phyloP scores from a whole-genome alignment of 1,140 invertebrate genomes.

The Archivesica marissinica region DNA sequence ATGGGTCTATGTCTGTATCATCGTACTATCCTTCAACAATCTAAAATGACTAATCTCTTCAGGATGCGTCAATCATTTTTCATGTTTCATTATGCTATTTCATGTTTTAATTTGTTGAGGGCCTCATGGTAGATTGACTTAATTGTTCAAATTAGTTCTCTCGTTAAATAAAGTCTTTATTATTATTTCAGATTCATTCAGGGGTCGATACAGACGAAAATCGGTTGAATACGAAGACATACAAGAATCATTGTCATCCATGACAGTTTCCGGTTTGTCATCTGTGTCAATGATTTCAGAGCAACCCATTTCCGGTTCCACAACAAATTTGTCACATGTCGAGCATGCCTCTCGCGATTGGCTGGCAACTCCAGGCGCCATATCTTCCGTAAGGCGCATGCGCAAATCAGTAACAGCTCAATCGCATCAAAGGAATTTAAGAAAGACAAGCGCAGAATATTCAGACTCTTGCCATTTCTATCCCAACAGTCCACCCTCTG shows the following conservation, averaged over 20 bases:
- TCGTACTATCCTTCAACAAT: too few relatives aligned
- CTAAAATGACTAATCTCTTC: too few relatives aligned
- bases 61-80: too few relatives aligned
- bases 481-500: neutral
- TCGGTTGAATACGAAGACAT: conserved; percentile 59
- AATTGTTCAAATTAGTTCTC: too few relatives aligned
- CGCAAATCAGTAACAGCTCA: conserved; percentile 40
- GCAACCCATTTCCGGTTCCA: conserved; percentile 4
- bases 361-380: conserved; percentile 48
- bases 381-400: conserved; percentile 52
- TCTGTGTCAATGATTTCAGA: neutral
- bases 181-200: neutral
- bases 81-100: too few relatives aligned
- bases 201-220: conserved; percentile 12
- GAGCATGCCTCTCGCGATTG: neutral
- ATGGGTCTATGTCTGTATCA: too few relatives aligned
- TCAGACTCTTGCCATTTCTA: neutral
- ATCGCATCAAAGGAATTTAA: conserved; percentile 2
- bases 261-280: conserved; percentile 1
- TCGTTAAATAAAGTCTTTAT: too few relatives aligned
- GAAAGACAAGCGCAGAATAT: conserved; percentile 19
- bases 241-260: conserved; percentile 27
- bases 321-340: neutral
- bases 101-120: too few relatives aligned
- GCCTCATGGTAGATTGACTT: too few relatives aligned